Percentiles rank a stretch among this genome's conserved stretches.
Evolutionary conservation across 2,797 vertebrate species (phyloP).

Genomic region (Enteromius radiatus): DNA sequence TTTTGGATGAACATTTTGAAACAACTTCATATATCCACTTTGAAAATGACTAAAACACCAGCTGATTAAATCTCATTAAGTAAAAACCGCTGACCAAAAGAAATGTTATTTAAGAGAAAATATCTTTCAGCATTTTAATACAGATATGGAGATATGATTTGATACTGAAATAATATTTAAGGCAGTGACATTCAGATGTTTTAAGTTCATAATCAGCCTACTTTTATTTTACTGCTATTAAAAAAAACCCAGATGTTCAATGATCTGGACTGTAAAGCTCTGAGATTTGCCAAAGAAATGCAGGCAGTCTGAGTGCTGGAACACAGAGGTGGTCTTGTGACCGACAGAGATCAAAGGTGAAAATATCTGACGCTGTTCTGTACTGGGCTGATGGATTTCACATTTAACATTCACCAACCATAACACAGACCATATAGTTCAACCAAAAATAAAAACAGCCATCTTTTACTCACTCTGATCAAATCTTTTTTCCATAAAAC

Average conservation of each 20-base stretch:
- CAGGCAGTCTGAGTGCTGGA: not conserved
- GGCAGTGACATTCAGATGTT: not conserved
- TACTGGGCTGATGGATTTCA: not conserved
- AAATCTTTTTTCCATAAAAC: not conserved
- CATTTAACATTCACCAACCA: not conserved
- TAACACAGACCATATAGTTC: not conserved
- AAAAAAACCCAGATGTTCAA: not conserved
- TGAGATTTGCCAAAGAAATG: not conserved
- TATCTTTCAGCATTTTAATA: not conserved
- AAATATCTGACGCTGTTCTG: not conserved
- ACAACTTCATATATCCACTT: no score
- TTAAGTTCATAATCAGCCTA: not conserved
- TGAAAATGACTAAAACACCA: not conserved
- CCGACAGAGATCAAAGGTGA: constrained; percentile 26
- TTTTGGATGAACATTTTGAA: not conserved
- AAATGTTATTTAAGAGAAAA: not conserved
- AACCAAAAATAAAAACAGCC: not conserved
- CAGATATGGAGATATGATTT: not conserved
- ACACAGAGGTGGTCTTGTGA: constrained; percentile 21
- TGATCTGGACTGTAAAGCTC: not conserved
- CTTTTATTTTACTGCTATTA: no score
- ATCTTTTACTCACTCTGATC: not conserved
- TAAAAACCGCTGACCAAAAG: not conserved
- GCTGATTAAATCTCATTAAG: not conserved
- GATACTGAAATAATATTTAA: not conserved